A percentile compares a stretch with the other conserved stretches of the same genome.
phyloP scores from a whole-genome alignment of 2,797 vertebrate genomes.

The Acanthis flammea region DNA sequence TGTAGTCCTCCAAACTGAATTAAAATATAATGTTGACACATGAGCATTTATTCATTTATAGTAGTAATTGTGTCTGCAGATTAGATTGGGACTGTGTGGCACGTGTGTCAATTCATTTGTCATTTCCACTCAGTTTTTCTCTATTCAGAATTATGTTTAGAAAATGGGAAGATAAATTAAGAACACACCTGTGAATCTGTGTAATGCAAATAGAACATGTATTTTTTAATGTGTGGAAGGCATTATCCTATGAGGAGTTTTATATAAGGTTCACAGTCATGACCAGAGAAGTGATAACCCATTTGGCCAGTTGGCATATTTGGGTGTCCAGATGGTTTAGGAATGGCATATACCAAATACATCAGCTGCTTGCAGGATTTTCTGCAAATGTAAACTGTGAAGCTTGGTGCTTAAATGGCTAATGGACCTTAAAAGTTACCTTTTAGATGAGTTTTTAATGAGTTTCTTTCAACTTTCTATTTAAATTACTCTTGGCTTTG shows the following conservation, averaged over 20 bases:
- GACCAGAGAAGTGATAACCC: background rate
- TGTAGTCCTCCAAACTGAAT: background rate
- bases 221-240: background rate
- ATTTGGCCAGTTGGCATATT: background rate
- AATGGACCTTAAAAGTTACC: background rate
- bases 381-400: background rate
- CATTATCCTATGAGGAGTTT: background rate
- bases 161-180: background rate
- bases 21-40: background rate
- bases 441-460: background rate
- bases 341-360: background rate
- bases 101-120: background rate
- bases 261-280: background rate
- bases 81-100: background rate
- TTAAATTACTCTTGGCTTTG: background rate
- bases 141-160: background rate
- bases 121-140: background rate
- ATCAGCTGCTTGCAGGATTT: background rate
- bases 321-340: background rate
- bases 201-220: accelerated
- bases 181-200: background rate
- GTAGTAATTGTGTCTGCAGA: background rate
- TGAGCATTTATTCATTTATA: background rate
- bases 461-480: background rate
- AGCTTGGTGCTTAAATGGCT: background rate